Percentiles rank a stretch among this genome's conserved stretches.
Evolutionary conservation across 2,888 invertebrate species (phyloP).

Genomic region (Eupithecia exiguata): DNA sequence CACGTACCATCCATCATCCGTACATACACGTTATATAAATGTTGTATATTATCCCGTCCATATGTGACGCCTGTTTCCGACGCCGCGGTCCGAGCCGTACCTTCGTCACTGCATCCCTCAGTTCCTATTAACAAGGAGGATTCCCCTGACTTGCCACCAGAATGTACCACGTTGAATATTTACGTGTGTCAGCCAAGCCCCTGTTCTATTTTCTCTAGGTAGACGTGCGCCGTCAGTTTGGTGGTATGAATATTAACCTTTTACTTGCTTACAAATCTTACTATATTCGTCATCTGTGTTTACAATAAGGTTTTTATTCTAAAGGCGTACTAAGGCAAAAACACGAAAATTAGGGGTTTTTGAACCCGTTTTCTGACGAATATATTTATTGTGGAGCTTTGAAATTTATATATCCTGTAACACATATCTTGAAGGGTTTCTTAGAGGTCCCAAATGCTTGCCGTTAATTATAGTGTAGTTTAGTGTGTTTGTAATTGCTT

Average conservation of each 20-base stretch:
- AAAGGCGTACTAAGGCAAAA: too few relatives aligned
- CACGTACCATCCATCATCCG: conserved; percentile 7
- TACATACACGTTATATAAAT: conserved; percentile 1
- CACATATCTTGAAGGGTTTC: too few relatives aligned
- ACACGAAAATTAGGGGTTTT: too few relatives aligned
- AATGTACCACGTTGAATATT: conserved; percentile 53
- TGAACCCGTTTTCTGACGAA: too few relatives aligned
- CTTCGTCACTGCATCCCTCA: conserved; percentile 49
- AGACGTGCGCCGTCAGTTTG: not conserved
- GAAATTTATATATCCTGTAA: too few relatives aligned
- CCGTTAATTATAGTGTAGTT: too few relatives aligned
- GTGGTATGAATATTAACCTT: not conserved
- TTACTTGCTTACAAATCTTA: not conserved
- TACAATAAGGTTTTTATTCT: not conserved
- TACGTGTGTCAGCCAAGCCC: conserved; percentile 48
- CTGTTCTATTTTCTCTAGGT: conserved; percentile 45
- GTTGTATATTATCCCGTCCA: conserved; percentile 2
- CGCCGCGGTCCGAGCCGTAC: conserved; percentile 38
- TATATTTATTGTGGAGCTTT: too few relatives aligned
- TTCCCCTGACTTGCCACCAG: conserved; percentile 53
- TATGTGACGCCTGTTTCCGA: conserved; percentile 18
- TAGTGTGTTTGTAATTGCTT: too few relatives aligned
- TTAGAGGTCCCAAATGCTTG: too few relatives aligned
- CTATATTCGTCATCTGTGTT: not conserved
- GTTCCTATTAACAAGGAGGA: conserved; percentile 58